A percentile compares a stretch with the other conserved stretches of the same genome.
phyloP scores from a whole-genome alignment of 2,797 vertebrate species.

The Lutjanus campechanus region DNA sequence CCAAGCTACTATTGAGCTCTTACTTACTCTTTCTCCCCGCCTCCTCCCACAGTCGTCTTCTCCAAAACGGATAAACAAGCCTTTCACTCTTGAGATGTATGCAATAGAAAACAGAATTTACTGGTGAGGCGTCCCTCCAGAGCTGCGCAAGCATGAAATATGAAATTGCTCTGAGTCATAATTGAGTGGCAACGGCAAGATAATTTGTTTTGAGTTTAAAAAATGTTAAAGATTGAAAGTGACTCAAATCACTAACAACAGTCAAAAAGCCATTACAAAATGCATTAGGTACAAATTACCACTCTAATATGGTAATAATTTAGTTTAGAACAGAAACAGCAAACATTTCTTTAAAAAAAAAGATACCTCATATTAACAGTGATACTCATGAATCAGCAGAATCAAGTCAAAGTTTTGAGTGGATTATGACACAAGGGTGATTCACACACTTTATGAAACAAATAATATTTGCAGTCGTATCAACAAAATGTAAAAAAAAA shows the following conservation, averaged over 20 bases:
- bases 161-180: slow-evolving; percentile 61
- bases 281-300: slow-evolving; percentile 38
- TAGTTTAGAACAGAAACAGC: slow-evolving; percentile 6
- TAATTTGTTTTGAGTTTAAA: slow-evolving; percentile 53
- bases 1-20: slow-evolving; percentile 42
- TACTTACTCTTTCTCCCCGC: slow-evolving; percentile 34
- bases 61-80: slow-evolving; percentile 63
- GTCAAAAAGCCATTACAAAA: slow-evolving; percentile 44
- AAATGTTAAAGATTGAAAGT: slow-evolving; percentile 33
- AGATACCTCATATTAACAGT: not conserved
- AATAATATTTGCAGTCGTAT: not conserved
- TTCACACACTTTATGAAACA: not conserved
- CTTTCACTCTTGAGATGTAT: slow-evolving; percentile 50
- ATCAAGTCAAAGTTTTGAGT: slow-evolving; percentile 5
- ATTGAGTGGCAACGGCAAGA: slow-evolving; percentile 52
- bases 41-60: slow-evolving; percentile 38
- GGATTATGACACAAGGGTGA: slow-evolving; percentile 1
- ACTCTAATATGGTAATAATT: slow-evolving; percentile 38
- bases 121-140: slow-evolving; percentile 35
- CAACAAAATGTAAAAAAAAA: not conserved
- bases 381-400: slow-evolving; percentile 4
- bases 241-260: slow-evolving; percentile 51
- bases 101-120: slow-evolving; percentile 57
- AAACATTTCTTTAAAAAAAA: not conserved
- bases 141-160: slow-evolving; percentile 55